These are phyloP conservation scores for Vollenhovia emeryi DNA, from an alignment of 1,140 invertebrate genomes.

Conservation along the genomic window DNA sequence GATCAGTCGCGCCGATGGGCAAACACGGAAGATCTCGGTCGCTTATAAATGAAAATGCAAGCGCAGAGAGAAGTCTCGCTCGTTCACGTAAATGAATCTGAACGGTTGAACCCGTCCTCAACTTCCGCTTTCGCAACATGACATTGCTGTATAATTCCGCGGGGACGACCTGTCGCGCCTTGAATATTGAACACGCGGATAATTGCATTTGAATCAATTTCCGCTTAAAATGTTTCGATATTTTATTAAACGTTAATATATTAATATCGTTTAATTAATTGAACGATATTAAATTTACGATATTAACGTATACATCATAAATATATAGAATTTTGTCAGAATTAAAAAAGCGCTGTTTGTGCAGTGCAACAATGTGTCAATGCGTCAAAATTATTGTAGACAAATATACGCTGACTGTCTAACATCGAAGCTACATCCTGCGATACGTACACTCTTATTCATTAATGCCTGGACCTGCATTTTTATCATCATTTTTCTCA, in stretches of 20 bases:
- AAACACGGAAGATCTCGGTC: slow-evolving; percentile 31
- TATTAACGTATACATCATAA: not conserved
- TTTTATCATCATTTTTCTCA: no score
- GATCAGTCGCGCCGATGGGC: not conserved
- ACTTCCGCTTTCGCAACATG: slow-evolving; percentile 73
- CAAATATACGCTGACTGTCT: not conserved
- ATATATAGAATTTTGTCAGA: not conserved
- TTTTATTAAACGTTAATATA: not conserved
- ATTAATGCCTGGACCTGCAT: no score
- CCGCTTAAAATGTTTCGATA: not conserved
- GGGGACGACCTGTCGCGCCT: slow-evolving; percentile 56
- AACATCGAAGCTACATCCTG: not conserved
- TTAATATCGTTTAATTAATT: not conserved
- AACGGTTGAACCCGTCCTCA: slow-evolving; percentile 74
- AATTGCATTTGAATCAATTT: slow-evolving; percentile 40
- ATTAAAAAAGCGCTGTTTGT: not conserved
- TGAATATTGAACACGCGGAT: slow-evolving; percentile 66
- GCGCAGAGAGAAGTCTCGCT: slow-evolving; percentile 65
- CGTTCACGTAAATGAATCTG: slow-evolving; percentile 57
- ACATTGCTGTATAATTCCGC: slow-evolving; percentile 61
- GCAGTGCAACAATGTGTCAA: not conserved
- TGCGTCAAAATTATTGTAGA: not conserved
- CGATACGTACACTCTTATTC: no score
- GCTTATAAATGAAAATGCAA: slow-evolving; percentile 72
- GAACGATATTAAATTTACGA: not conserved